phyloP scores from a whole-genome alignment of 2,888 invertebrate genomes.

The Ochlodes sylvanus region DNA sequence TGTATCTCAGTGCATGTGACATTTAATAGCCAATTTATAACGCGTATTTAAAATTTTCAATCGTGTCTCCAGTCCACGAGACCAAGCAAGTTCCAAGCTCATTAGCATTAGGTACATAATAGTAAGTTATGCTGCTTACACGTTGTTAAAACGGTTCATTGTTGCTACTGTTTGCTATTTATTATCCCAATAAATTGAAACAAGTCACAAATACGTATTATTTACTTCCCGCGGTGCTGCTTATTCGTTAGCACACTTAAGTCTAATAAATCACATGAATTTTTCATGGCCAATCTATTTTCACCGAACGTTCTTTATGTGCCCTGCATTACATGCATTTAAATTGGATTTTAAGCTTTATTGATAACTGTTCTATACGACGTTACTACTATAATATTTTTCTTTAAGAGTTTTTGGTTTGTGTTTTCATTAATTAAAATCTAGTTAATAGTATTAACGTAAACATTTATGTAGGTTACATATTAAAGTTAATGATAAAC shows the following conservation, averaged over 20 bases:
- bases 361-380: slow-evolving; percentile 47
- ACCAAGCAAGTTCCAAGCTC: background rate
- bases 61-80: background rate
- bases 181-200: slow-evolving; percentile 29
- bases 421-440: no score
- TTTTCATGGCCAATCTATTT: slow-evolving; percentile 60
- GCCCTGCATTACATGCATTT: slow-evolving; percentile 57
- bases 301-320: slow-evolving; percentile 54
- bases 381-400: background rate
- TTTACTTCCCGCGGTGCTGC: slow-evolving; percentile 29
- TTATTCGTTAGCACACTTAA: slow-evolving; percentile 36
- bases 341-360: slow-evolving; percentile 59
- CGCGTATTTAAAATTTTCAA: background rate
- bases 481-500: no score
- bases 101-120: slow-evolving; percentile 12
- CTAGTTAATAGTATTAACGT: background rate
- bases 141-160: slow-evolving; percentile 14
- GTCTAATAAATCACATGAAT: slow-evolving; percentile 60
- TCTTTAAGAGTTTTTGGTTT: background rate
- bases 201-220: slow-evolving; percentile 36
- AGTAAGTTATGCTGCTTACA: slow-evolving; percentile 17
- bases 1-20: slow-evolving; percentile 2
- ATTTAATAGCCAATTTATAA: background rate
- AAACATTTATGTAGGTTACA: no score
- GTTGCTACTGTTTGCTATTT: slow-evolving; percentile 30